Conservation (phyloP, 2,113 vertebrate species). For the Phaethon lepturus region DNA sequence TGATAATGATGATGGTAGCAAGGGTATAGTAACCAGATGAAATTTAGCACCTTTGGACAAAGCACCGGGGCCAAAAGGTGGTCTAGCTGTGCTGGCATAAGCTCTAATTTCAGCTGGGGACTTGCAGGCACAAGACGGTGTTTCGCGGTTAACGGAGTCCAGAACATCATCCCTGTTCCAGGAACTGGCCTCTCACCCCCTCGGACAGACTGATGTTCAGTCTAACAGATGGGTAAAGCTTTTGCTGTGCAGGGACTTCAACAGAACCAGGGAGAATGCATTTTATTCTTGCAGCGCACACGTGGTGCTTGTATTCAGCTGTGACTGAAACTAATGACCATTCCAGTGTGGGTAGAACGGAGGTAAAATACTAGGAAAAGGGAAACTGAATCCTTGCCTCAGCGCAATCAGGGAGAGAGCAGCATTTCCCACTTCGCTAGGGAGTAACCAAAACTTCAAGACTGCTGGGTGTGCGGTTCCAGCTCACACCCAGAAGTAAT, state of each 20-base stretch:
- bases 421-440: neutral
- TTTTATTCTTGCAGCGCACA: neutral
- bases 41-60: neutral
- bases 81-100: neutral
- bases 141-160: accelerated
- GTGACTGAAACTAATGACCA: accelerated
- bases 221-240: neutral
- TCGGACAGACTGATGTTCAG: accelerated
- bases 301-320: neutral
- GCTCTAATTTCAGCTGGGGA: neutral
- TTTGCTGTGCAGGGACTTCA: neutral
- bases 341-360: neutral
- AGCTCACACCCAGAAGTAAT: slow-evolving; percentile 20
- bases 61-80: neutral
- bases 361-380: neutral
- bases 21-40: neutral
- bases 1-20: neutral
- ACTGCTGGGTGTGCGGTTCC: neutral
- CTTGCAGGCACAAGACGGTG: neutral
- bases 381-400: neutral
- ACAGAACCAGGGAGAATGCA: neutral
- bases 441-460: neutral
- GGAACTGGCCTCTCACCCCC: neutral
- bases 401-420: neutral
- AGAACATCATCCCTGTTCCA: neutral